These are phyloP conservation scores for Kryptolebias ocellatus DNA, from an alignment of 2,797 vertebrate genomes.

Conservation along the genomic window DNA sequence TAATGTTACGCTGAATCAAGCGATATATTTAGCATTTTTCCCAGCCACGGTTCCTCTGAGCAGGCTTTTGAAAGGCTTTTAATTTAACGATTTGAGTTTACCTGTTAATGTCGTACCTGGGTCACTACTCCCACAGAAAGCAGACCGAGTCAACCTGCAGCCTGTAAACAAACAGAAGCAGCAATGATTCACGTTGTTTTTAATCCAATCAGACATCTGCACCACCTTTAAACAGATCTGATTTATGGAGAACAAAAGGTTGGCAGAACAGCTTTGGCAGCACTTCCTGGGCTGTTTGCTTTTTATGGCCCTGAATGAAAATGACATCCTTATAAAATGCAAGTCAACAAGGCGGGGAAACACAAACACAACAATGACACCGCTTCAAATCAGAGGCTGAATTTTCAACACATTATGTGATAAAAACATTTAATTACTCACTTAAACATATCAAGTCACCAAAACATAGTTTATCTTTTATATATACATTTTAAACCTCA, in stretches of 20 bases:
- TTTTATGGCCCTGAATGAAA: conserved; percentile 14
- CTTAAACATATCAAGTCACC: too few species aligned
- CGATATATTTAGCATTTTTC: background rate
- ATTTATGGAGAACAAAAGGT: background rate
- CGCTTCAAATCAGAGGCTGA: background rate
- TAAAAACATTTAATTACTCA: background rate
- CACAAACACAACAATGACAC: background rate
- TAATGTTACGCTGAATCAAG: background rate
- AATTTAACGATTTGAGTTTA: conserved; percentile 8
- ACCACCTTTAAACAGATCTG: background rate
- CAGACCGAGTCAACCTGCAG: conserved; percentile 23
- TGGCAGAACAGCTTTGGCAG: background rate
- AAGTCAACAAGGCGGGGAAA: background rate
- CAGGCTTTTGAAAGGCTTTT: too few species aligned
- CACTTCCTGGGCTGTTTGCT: conserved; percentile 1
- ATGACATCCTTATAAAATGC: too few species aligned
- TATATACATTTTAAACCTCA: too few species aligned
- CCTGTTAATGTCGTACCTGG: conserved; percentile 30
- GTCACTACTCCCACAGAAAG: conserved; percentile 32
- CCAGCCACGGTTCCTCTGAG: background rate
- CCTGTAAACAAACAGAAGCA: conserved; percentile 35
- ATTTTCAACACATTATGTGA: background rate
- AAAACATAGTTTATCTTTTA: too few species aligned
- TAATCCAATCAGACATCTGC: background rate
- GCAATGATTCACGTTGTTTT: background rate